Evolutionary conservation across 2,797 vertebrate species (phyloP), one percentile per base, ranked within the genome.

Genomic region (Urocyon cinereoargenteus): DNA sequence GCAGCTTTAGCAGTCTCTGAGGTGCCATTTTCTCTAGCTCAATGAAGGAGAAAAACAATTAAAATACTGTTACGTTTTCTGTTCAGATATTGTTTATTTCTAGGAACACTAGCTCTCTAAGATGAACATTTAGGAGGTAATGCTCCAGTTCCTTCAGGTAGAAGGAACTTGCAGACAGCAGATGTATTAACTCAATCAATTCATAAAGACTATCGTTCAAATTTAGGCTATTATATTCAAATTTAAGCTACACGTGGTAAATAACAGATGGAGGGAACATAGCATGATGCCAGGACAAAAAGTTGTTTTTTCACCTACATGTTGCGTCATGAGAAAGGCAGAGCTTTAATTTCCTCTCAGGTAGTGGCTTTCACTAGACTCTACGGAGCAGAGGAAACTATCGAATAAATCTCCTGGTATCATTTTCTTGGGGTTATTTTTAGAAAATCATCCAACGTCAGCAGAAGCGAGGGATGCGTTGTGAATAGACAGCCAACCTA

Each of bases 211-310:
- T 57, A 26, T 49, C 53, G n/a, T 85, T 85, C 36, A 21, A 19
- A 72, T 81, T 28, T 70, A 91, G 88, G 57, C 51, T 55, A 21
- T n/a, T 55, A 49, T 5, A 68, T 81, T 88, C 36, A 21, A 22
- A 83, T 68, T 28, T 75, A 91, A 91, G 57, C 51, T 45, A 21
- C 49, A 68, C 5, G 31, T 24, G 45, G 66, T 34, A 86, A 82
- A 34, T 22, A 77, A 66, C 21, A 61, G 45, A 59, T 8, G 28
- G 6, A 55, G 28, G 40, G 6, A 22, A 90, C 28, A 19, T 61
- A 85, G 34, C 24, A 14, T 0, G 12, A 13, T 0, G 26, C 10
- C 1, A 0, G 15, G 57, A 13, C 68, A n/a, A 4, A 1, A 28
- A 16, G 16, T 5, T 64, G 19, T 16, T n/a, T n/a, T 72, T 31